Evolutionary conservation across 2,113 vertebrate genomes (phyloP).

Genomic region (Heterotis niloticus): DNA sequence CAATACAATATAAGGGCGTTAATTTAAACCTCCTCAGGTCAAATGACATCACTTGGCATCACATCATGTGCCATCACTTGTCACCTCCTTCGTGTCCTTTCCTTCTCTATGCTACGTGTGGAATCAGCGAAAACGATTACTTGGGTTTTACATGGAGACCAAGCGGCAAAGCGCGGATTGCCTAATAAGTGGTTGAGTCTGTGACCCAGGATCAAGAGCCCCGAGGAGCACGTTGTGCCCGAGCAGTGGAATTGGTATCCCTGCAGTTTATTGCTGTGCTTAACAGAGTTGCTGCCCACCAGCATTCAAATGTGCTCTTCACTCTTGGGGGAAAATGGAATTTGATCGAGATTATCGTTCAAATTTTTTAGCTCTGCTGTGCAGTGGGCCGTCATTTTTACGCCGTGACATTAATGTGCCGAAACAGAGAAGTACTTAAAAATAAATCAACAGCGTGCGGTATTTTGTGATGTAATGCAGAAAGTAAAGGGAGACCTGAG

Average conservation of each 20-base stretch:
- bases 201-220: neutral
- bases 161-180: slow-evolving; percentile 36
- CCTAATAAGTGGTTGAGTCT: slow-evolving; percentile 37
- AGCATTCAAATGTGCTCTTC: neutral
- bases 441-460: too few relatives aligned
- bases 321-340: neutral
- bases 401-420: too few relatives aligned
- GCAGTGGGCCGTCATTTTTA: neutral
- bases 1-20: too few relatives aligned
- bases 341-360: neutral
- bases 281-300: neutral
- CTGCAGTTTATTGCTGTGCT: slow-evolving; percentile 16
- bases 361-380: neutral
- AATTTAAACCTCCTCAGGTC: too few relatives aligned
- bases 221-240: slow-evolving; percentile 14
- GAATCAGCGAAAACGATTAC: slow-evolving; percentile 32
- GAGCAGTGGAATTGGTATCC: slow-evolving; percentile 17
- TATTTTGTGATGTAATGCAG: too few relatives aligned
- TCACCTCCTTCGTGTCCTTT: neutral
- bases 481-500: too few relatives aligned
- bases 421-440: too few relatives aligned
- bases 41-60: neutral
- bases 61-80: too few relatives aligned
- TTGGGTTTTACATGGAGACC: slow-evolving; percentile 28
- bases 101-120: neutral